Base-by-base conservation (phyloP, 2,797 vertebrate species). In the Bovichtus variegatus region DNA sequence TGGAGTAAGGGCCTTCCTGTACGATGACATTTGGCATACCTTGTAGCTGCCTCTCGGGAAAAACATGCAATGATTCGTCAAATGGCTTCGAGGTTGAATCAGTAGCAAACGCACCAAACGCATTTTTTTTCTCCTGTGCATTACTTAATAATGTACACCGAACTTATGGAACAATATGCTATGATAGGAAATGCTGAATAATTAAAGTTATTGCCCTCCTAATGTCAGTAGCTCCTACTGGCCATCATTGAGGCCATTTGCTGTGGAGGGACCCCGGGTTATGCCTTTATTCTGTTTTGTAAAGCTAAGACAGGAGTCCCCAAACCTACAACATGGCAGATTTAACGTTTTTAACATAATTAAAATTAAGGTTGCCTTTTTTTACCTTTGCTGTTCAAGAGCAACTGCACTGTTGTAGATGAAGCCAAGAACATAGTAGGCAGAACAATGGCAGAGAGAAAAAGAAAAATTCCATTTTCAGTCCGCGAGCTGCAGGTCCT, bases 161-260 rank as follows among this genome's bases (percentile, higher is more conserved):
- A 71, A 73, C 66, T 72, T 79, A 86, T 83, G 62, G 85, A 85
- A 89, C 74, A 81, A 75, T 46, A 67, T 8, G 21, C 55, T 67
- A 25, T 71, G 46, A 73, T 71, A 82, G 74, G 59, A 80, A 76
- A 82, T 21, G 53, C 64, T 92, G 70, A 90, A 91, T 93, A 82
- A 93, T 92, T 92, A 79, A 93, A 74, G 51, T 6, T 87, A 82
- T 87, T 80, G 75, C 66, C 67, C 38, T 71, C 29, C 49, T 75
- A 76, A 87, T 82, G 60, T 74, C 47, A 65, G 65, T 19, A 41
- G 57, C 36, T 79, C 66, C 47, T 47, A 11, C 72, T 74, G 75
- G 74, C 66, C 57, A 74, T 74, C 49, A 60, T 12, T 51, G 74
- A 75, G 81, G 41, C 51, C 40, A 70, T 85, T 85, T 78, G n/a